Base-by-base conservation (phyloP, 1,140 invertebrate species). In the Melitaea cinxia region DNA sequence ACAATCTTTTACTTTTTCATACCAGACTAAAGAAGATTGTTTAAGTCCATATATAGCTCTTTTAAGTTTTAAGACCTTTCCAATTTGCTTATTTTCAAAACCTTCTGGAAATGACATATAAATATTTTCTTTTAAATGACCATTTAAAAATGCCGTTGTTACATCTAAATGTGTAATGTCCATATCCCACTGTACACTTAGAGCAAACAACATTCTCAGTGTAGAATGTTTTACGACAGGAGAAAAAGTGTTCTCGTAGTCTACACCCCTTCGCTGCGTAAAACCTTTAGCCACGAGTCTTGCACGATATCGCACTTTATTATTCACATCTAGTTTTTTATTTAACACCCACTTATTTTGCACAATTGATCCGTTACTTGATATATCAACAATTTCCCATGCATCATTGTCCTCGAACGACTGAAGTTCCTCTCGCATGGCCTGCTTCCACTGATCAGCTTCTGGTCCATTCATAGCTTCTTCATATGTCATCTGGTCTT, bases 271-370 rank as follows among this genome's bases (percentile, higher is more conserved):
- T 63, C 45, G 62, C 50, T 74, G 65, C 42, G 53, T 28, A 56
- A 50, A 71, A 9, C 62, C 72, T 53, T 69, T 66, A 45, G 66
- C 60, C 17, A 74, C 65, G 42, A 74, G 59, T 21, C 68, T 62
- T 9, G 72, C 65, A 12, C 47, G 57, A 63, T 57, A 72, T n/a
- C 61, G 26, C 1, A 56, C 23, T 47, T 64, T 65, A 53, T 70
- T 65, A 37, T 60, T 67, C 53, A 15, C 24, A 35, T 56, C 55
- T 23, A 21, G 69, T 45, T 72, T 77, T 45, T 57, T 71, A 39
- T 72, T 70, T 2, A 75, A 35, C 21, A 75, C 70, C 73, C 70
- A 77, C 33, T 73, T 80, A 14, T 66, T 72, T 35, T 68, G 3
- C 7, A 28, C 26, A 28, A 28, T 7, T 4, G 26, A 4, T 7